phyloP scores from a whole-genome alignment of 2,113 vertebrate genomes.

The Protomyctophum bolini region DNA sequence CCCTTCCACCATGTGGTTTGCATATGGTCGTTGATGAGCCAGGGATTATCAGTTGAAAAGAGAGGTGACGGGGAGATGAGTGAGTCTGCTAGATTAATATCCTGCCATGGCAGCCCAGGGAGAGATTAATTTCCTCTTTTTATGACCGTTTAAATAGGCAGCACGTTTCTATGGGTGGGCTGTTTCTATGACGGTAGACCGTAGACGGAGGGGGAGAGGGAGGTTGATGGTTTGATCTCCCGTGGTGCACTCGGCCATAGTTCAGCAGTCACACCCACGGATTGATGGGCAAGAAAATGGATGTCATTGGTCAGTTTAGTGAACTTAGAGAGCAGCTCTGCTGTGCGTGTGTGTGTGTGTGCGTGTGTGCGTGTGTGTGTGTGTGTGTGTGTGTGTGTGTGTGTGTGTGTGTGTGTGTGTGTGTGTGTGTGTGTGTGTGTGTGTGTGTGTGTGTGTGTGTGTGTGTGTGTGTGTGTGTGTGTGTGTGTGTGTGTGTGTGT shows the following conservation, averaged over 20 bases:
- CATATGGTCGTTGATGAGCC: slow-evolving; percentile 65
- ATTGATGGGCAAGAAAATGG: slow-evolving; percentile 40
- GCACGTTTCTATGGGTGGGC: slow-evolving; percentile 31
- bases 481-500: slow-evolving; percentile 64
- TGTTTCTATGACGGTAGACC: slow-evolving; percentile 37
- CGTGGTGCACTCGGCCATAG: slow-evolving; percentile 4
- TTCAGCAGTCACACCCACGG: slow-evolving; percentile 1
- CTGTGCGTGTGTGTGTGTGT: slow-evolving; percentile 5
- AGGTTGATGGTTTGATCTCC: slow-evolving; percentile 11
- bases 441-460: background rate
- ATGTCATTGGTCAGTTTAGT: slow-evolving; percentile 45
- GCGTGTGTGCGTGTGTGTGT: slow-evolving; percentile 14
- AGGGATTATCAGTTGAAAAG: slow-evolving; percentile 60
- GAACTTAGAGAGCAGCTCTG: slow-evolving; percentile 45
- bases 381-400: slow-evolving; percentile 1
- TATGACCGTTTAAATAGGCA: slow-evolving; percentile 61
- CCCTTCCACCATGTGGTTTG: slow-evolving; percentile 61
- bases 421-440: slow-evolving; percentile 60
- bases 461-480: slow-evolving; percentile 32
- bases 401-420: slow-evolving; percentile 63
- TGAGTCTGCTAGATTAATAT: slow-evolving; percentile 76
- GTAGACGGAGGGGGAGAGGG: slow-evolving; percentile 14
- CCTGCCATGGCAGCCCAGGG: slow-evolving; percentile 66
- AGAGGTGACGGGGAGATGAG: slow-evolving; percentile 63
- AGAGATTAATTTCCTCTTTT: slow-evolving; percentile 78